Base-by-base conservation (phyloP, 2,888 invertebrate genomes). In the Mesorhabditis spiculigera region DNA sequence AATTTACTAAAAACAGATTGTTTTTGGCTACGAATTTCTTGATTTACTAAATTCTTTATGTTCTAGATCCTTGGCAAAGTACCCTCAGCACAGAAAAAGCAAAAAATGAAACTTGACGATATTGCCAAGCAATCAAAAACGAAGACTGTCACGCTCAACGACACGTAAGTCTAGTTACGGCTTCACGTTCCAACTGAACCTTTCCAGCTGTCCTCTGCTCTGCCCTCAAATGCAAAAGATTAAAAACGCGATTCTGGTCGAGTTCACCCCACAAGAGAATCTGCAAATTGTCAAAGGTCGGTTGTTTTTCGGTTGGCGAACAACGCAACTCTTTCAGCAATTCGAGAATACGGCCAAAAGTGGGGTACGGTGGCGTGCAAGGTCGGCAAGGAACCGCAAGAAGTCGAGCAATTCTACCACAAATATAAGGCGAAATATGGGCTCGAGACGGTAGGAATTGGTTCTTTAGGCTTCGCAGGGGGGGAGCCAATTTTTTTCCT, bases 401-500 rank as follows among this genome's bases (percentile, higher is more conserved):
- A 50, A n/a, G 58, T 50, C n/a, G 58, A 50, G 58, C 58, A 50
- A 50, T 50, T 50, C 58, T 50, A 50, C n/a, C 58, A 50, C 58
- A 50, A 50, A n/a, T 50, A 50, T n/a, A 50, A 50, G 58, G 58
- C 10, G 3, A 50, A 50, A 50, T 50, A 50, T 50, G 10, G 58
- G 58, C 58, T 50, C 10, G 58, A 50, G 8, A 13, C n/a, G 58
- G 58, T 50, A n/a, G n/a, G 28, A 28, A 28, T 28, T 28, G 28
- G 28, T 3, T 28, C 28, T 28, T 28, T 28, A 28, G 28, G 28
- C 1, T 28, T 28, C 28, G 28, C 28, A 28, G 28, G 28, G 28
- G 28, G 28, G 28, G 28, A 28, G 28, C 28, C 28, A 28, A 28
- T 28, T 28, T 28, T 28, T 28, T 28, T 28, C 28, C 28, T 28